Percentiles rank a stretch among this genome's conserved stretches.
These are phyloP conservation scores for Heliconius melpomene DNA, from an alignment of 1,140 invertebrate genomes.

Conservation along the genomic window DNA sequence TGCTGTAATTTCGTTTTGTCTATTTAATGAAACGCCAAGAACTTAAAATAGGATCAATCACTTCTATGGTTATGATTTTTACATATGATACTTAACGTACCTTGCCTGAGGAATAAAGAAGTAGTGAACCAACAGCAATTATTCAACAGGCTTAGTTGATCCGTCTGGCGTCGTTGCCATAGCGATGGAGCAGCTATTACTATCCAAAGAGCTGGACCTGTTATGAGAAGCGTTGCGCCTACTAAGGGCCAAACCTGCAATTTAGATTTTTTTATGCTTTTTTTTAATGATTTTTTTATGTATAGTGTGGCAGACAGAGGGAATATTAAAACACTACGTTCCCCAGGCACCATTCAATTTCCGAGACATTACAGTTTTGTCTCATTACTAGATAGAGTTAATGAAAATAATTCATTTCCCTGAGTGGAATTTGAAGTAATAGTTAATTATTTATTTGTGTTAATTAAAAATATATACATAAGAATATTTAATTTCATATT, in stretches of 20 bases:
- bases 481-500: conserved; percentile 12
- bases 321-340: no score
- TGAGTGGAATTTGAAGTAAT: no score
- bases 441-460: no score
- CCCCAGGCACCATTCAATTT: no score
- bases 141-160: conserved; percentile 80
- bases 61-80: no score
- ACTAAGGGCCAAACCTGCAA: conserved; percentile 84
- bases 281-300: no score
- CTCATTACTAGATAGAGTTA: no score
- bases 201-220: conserved; percentile 82
- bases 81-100: conserved; percentile 54
- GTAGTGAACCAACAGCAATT: conserved; percentile 86
- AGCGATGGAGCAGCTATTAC: conserved; percentile 81
- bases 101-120: conserved; percentile 85
- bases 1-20: conserved; percentile 45
- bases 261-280: not conserved
- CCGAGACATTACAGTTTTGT: no score
- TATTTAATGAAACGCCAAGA: not conserved
- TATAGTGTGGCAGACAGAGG: no score
- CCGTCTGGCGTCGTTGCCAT: conserved; percentile 66
- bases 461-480: no score
- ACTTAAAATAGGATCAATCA: no score
- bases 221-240: conserved; percentile 77
- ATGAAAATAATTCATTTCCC: no score